phyloP scores from a whole-genome alignment of 2,888 invertebrate genomes.

The Sclerodermus sp. region DNA sequence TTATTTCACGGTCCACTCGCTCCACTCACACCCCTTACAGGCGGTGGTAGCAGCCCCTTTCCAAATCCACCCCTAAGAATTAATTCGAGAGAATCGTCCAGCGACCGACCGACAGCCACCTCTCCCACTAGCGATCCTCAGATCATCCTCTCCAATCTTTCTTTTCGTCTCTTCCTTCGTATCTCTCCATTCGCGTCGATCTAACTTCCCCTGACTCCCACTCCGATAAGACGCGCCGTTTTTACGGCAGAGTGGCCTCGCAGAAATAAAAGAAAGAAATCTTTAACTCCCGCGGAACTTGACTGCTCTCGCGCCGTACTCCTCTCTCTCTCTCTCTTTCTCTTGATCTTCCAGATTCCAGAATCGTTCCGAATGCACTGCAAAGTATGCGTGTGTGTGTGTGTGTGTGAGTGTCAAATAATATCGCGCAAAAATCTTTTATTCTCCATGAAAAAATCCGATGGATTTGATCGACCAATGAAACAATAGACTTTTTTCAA shows the following conservation, averaged over 20 bases:
- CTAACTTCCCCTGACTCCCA: slow-evolving; percentile 34
- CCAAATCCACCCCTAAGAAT: slow-evolving; percentile 54
- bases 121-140: slow-evolving; percentile 17
- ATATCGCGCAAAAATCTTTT: too few relatives aligned
- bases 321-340: too few relatives aligned
- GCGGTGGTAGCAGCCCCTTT: slow-evolving; percentile 29
- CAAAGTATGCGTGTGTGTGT: too few relatives aligned
- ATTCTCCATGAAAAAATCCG: too few relatives aligned
- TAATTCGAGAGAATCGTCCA: slow-evolving; percentile 57
- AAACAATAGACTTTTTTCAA: too few relatives aligned
- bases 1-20: slow-evolving; percentile 58
- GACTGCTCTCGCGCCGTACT: too few relatives aligned
- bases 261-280: background rate
- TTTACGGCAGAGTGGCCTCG: slow-evolving; percentile 12
- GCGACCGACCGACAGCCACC: slow-evolving; percentile 48
- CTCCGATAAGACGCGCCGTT: slow-evolving; percentile 39
- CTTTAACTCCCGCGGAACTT: background rate
- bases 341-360: too few relatives aligned
- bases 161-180: slow-evolving; percentile 23
- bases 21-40: slow-evolving; percentile 50
- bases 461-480: too few relatives aligned
- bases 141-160: slow-evolving; percentile 25
- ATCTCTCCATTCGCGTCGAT: slow-evolving; percentile 39
- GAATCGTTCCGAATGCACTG: too few relatives aligned
- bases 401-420: too few relatives aligned